A percentile compares a stretch with the other conserved stretches of the same genome.
Conservation (phyloP, 1,140 invertebrate species). For the Chrysopa pallens region DNA sequence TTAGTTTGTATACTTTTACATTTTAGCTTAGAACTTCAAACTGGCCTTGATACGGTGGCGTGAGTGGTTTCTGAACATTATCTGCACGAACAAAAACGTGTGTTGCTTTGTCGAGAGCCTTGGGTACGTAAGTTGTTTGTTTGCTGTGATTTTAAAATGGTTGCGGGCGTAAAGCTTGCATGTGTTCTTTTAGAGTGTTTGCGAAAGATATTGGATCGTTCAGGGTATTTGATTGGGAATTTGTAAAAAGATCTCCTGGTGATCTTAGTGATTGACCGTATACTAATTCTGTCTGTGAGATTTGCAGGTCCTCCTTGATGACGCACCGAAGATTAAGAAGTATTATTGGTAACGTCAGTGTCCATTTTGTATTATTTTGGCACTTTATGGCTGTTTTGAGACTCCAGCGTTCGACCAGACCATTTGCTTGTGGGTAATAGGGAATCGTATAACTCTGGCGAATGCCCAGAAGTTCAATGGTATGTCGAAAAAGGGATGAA, state of each 20-base stretch:
- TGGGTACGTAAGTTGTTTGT: constrained; percentile 7
- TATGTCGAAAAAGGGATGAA: constrained; percentile 5
- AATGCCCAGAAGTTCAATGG: constrained; percentile 2
- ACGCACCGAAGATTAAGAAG: constrained; percentile 9
- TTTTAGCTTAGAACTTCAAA: constrained; percentile 9
- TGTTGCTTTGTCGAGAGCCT: constrained; percentile 8
- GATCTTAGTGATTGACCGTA: constrained; percentile 13
- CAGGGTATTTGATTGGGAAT: neutral
- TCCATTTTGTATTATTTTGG: constrained; percentile 5
- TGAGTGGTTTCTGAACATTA: constrained; percentile 6
- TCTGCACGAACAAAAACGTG: constrained; percentile 15
- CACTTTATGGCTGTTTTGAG: constrained; percentile 13
- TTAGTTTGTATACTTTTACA: constrained; percentile 10
- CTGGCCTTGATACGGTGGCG: constrained; percentile 14
- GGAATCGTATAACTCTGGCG: constrained; percentile 5
- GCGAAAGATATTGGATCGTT: neutral
- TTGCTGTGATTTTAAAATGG: constrained; percentile 2
- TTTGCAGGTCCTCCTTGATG: constrained; percentile 10
- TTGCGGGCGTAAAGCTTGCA: constrained; percentile 2
- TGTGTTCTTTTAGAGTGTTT: neutral
- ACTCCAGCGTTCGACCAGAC: constrained; percentile 12
- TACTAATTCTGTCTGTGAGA: constrained; percentile 15
- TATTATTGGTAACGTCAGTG: constrained; percentile 6
- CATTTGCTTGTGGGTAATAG: constrained; percentile 16
- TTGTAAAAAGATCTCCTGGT: constrained; percentile 11